Evolutionary conservation across 2,888 invertebrate genomes (phyloP).

Genomic region (Nomada flava): DNA sequence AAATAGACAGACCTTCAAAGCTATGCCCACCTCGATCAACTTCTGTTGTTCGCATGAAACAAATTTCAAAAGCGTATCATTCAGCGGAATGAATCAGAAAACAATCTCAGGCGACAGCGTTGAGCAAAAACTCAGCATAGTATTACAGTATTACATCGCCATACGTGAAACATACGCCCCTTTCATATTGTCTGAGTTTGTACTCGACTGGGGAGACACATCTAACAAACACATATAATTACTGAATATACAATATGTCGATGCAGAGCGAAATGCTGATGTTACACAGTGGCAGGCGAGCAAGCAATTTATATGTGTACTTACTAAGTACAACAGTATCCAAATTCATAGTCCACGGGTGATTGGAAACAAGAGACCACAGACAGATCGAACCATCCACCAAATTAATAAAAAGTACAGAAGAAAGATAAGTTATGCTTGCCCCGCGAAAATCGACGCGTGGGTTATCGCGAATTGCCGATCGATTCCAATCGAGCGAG

Average conservation of each 20-base stretch:
- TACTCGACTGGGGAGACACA: constrained; percentile 58
- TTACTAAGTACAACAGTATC: constrained; percentile 81
- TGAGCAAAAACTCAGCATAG: constrained; percentile 59
- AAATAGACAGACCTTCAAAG: constrained; percentile 92
- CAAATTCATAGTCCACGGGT: constrained; percentile 76
- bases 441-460: constrained; percentile 18
- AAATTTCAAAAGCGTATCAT: constrained; percentile 85
- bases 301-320: constrained; percentile 75
- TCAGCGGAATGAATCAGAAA: constrained; percentile 74
- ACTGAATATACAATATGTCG: constrained; percentile 16
- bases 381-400: constrained; percentile 82
- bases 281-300: constrained; percentile 50
- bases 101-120: constrained; percentile 51
- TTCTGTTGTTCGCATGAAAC: constrained; percentile 91
- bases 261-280: constrained; percentile 49
- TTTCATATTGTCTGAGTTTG: constrained; percentile 49
- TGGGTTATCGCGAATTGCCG: background rate
- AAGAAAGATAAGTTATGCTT: constrained; percentile 71
- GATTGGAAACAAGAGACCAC: constrained; percentile 78
- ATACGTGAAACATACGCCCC: constrained; percentile 5
- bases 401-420: constrained; percentile 81
- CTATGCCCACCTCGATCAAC: constrained; percentile 97
- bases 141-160: background rate
- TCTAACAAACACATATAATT: constrained; percentile 45
- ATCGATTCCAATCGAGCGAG: background rate